Conservation (phyloP, 92 coral and sea anemone species). For the Zoanthus sociatus region DNA sequence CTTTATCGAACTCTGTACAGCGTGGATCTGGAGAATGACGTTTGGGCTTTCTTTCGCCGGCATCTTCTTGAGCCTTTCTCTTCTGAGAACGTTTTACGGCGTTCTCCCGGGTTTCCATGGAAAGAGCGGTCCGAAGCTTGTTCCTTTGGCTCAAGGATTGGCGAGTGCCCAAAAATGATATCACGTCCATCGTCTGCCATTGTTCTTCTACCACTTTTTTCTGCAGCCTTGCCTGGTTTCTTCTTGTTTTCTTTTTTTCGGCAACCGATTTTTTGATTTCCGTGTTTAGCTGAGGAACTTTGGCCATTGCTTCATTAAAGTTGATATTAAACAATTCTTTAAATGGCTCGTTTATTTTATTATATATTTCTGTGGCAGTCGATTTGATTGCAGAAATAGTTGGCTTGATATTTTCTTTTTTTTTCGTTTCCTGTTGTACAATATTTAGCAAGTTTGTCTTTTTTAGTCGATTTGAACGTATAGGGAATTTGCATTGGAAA, state of each 20-base stretch:
- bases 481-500: slow-evolving; percentile 7
- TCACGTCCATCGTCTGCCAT: slow-evolving; percentile 34
- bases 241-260: slow-evolving; percentile 22
- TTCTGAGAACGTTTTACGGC: neutral
- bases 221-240: slow-evolving; percentile 21
- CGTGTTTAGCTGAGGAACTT: slow-evolving; percentile 31
- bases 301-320: slow-evolving; percentile 42
- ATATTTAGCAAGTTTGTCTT: neutral
- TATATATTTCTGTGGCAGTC: slow-evolving; percentile 14
- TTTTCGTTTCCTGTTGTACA: slow-evolving; percentile 5
- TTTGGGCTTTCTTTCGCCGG: slow-evolving; percentile 22
- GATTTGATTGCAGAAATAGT: slow-evolving; percentile 7
- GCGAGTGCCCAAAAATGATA: slow-evolving; percentile 30
- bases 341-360: slow-evolving; percentile 33
- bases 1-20: slow-evolving; percentile 22
- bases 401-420: slow-evolving; percentile 12
- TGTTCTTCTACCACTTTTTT: slow-evolving; percentile 24
- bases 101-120: neutral
- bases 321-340: slow-evolving; percentile 2
- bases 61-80: slow-evolving; percentile 36
- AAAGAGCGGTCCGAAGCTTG: slow-evolving; percentile 3
- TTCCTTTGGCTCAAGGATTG: slow-evolving; percentile 12
- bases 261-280: slow-evolving; percentile 2
- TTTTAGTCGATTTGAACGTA: slow-evolving; percentile 27
- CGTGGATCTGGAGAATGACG: slow-evolving; percentile 7